Percentiles rank a stretch among this genome's conserved stretches.
Evolutionary conservation across 2,797 vertebrate species (phyloP).

Genomic region (Argentina silus): DNA sequence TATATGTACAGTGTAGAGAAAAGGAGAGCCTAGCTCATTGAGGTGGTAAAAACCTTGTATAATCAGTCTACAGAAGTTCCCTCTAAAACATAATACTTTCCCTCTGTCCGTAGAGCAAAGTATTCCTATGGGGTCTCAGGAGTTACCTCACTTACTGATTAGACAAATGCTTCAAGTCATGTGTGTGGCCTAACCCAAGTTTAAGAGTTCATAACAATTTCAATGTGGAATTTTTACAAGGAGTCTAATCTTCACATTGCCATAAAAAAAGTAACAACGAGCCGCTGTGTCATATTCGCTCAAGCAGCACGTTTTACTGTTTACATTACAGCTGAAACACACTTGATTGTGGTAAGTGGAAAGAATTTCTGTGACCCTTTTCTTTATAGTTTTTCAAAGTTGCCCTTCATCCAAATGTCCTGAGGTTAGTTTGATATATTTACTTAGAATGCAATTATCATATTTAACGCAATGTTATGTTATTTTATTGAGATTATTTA

Average conservation of each 20-base stretch:
- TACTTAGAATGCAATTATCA: conserved; percentile 40
- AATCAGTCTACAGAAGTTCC: too few relatives aligned
- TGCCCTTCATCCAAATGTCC: conserved; percentile 36
- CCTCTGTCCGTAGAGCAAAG: background rate
- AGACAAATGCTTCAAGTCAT: background rate
- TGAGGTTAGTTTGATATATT: conserved; percentile 49
- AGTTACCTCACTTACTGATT: background rate
- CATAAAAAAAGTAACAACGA: conserved; percentile 22
- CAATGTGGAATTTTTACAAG: conserved; percentile 39
- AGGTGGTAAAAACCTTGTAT: too few relatives aligned
- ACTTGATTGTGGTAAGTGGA: conserved; percentile 38
- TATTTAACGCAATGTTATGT: conserved; percentile 30
- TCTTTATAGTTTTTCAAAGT: conserved; percentile 19
- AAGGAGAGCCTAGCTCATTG: too few relatives aligned
- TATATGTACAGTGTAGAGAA: too few relatives aligned
- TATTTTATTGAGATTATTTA: conserved; percentile 34
- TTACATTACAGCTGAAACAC: conserved; percentile 26
- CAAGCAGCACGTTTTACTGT: background rate
- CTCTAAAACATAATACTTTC: too few relatives aligned
- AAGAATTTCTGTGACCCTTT: conserved; percentile 44
- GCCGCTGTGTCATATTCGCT: conserved; percentile 10
- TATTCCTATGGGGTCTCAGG: background rate
- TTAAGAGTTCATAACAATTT: conserved; percentile 26
- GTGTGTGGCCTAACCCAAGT: conserved; percentile 38
- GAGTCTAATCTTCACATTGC: conserved; percentile 32